phyloP scores from a whole-genome alignment of 2,113 vertebrate species.

The Channa argus region DNA sequence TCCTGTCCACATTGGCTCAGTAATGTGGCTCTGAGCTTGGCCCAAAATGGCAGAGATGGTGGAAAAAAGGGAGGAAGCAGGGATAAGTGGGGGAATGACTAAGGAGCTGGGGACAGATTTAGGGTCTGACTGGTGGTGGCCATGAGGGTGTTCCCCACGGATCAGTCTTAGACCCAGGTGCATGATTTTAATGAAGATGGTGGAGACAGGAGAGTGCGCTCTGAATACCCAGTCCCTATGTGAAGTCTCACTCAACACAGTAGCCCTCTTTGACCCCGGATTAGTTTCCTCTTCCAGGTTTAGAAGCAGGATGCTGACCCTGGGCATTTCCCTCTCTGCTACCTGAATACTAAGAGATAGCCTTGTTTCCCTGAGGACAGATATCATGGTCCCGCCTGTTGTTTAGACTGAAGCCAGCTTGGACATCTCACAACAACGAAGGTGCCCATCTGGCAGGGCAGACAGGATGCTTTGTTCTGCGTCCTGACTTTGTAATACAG shows the following conservation, averaged over 20 bases:
- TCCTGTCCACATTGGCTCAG: slow-evolving; percentile 64
- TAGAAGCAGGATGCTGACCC: slow-evolving; percentile 75
- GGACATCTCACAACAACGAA: slow-evolving; percentile 60
- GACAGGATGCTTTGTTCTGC: slow-evolving; percentile 50
- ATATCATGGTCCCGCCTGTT: slow-evolving; percentile 45
- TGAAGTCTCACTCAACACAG: slow-evolving; percentile 81
- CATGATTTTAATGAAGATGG: slow-evolving; percentile 79
- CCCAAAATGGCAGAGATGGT: slow-evolving; percentile 51
- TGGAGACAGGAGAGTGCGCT: slow-evolving; percentile 45
- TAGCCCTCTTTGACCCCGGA: slow-evolving; percentile 80
- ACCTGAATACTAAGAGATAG: slow-evolving; percentile 75
- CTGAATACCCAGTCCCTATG: slow-evolving; percentile 67
- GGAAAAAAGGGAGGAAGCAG: slow-evolving; percentile 35
- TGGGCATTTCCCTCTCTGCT: slow-evolving; percentile 5
- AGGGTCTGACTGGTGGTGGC: slow-evolving; percentile 52
- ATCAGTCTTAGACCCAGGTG: slow-evolving; percentile 77
- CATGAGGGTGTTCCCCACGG: slow-evolving; percentile 67
- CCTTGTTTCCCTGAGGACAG: slow-evolving; percentile 68
- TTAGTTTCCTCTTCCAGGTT: slow-evolving; percentile 83
- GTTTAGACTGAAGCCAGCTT: slow-evolving; percentile 69
- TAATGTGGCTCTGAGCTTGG: slow-evolving; percentile 62
- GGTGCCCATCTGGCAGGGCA: slow-evolving; percentile 57
- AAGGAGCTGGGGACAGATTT: slow-evolving; percentile 74
- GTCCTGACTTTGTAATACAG: slow-evolving; percentile 29
- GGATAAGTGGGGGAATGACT: slow-evolving; percentile 62